A percentile compares a stretch with the other conserved stretches of the same genome.
Conservation (phyloP, 35 echinoderm and acorn worm genomes). For the Ophioderma brevispina region DNA sequence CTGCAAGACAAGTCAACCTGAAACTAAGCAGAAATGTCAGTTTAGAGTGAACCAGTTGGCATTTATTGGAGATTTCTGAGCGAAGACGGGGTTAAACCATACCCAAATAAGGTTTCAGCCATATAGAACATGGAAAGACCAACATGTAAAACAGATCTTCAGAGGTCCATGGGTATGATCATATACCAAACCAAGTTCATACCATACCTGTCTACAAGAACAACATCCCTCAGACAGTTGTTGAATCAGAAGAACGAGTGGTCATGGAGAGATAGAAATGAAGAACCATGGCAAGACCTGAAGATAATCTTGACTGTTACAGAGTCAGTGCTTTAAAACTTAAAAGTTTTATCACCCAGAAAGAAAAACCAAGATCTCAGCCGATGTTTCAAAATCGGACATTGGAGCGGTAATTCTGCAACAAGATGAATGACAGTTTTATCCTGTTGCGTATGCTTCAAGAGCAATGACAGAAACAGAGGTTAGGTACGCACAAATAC, state of each 20-base stretch:
- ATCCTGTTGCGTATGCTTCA: slow-evolving; percentile 58
- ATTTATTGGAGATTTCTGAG: no score
- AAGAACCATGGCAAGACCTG: not conserved
- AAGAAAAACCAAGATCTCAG: slow-evolving; percentile 14
- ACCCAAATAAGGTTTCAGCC: no score
- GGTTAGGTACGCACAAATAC: slow-evolving; percentile 56
- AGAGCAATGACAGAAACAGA: slow-evolving; percentile 37
- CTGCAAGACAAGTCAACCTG: no score
- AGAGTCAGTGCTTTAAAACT: slow-evolving; percentile 17
- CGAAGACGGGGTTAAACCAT: no score
- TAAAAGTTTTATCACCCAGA: slow-evolving; percentile 56
- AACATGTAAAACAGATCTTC: no score
- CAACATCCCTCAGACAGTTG: slow-evolving; percentile 15
- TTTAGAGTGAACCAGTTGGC: no score
- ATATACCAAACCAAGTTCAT: no score
- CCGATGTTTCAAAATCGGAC: slow-evolving; percentile 49
- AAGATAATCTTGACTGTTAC: slow-evolving; percentile 3
- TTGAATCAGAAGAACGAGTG: slow-evolving; percentile 24
- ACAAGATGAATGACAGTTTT: slow-evolving; percentile 23
- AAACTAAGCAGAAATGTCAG: no score
- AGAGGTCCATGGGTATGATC: no score
- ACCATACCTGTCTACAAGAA: no score
- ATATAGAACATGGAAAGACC: no score
- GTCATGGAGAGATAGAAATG: slow-evolving; percentile 46
- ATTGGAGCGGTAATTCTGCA: slow-evolving; percentile 57